These are phyloP conservation scores for Papilio polytes DNA, from an alignment of 1,140 invertebrate species.

Conservation along the genomic window DNA sequence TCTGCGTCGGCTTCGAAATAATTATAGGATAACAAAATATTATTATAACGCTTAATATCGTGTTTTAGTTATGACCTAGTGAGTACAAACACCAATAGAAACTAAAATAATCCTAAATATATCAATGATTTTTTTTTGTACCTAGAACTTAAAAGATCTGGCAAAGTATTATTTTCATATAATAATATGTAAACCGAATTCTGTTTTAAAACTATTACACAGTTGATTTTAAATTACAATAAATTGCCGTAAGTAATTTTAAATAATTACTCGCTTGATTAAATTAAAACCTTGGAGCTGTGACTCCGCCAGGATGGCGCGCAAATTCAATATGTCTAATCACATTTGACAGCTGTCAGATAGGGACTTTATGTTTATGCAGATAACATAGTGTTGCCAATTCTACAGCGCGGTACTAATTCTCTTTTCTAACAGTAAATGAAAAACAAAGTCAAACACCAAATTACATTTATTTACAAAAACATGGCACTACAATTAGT, in stretches of 20 bases:
- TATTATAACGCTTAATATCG: neutral
- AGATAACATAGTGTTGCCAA: too few species aligned
- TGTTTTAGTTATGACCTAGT: neutral
- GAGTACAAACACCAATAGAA: neutral
- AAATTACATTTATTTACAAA: slow-evolving; percentile 22
- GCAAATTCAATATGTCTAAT: too few species aligned
- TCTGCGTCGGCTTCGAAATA: neutral
- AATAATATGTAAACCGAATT: neutral
- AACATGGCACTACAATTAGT: slow-evolving; percentile 43
- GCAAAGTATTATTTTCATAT: neutral
- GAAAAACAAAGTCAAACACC: neutral
- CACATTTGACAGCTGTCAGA: too few species aligned
- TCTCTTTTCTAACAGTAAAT: too few species aligned
- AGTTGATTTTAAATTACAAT: neutral
- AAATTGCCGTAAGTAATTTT: neutral
- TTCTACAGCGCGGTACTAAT: too few species aligned
- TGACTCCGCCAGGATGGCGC: too few species aligned
- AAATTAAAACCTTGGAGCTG: too few species aligned
- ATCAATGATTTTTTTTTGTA: too few species aligned
- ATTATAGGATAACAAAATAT: slow-evolving; percentile 16
- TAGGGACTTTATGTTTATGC: too few species aligned
- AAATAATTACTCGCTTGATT: too few species aligned
- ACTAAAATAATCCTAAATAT: too few species aligned
- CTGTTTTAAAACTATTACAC: neutral
- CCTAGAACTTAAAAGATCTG: neutral